These are phyloP conservation scores for Fulmarus glacialis DNA, from an alignment of 2,113 vertebrate species.

Conservation along the genomic window DNA sequence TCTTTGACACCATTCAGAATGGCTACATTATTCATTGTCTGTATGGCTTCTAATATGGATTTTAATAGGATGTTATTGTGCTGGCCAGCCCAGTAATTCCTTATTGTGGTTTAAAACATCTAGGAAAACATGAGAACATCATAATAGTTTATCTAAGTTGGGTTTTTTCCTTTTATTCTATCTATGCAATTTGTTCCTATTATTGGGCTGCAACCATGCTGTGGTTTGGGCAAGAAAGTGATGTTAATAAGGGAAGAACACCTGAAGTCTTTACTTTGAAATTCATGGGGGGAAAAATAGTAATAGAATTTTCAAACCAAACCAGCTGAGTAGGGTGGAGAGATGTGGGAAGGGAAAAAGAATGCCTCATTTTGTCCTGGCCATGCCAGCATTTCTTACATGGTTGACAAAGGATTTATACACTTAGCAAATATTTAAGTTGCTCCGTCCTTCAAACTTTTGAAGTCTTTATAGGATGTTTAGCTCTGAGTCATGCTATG, in stretches of 20 bases:
- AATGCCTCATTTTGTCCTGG: background rate
- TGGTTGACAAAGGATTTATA: background rate
- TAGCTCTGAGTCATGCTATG: background rate
- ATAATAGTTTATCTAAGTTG: background rate
- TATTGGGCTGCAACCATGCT: background rate
- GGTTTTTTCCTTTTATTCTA: background rate
- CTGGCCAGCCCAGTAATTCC: background rate
- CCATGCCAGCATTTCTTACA: background rate
- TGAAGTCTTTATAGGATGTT: background rate
- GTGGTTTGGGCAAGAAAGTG: background rate
- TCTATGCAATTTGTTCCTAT: background rate
- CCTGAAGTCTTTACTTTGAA: slow-evolving; percentile 1
- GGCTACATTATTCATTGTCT: background rate
- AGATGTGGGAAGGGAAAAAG: slow-evolving; percentile 4
- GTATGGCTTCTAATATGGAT: background rate
- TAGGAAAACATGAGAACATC: background rate
- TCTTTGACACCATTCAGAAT: background rate
- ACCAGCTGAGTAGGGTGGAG: background rate
- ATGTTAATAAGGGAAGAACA: background rate
- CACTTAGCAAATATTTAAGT: slow-evolving; percentile 21
- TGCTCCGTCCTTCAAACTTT: background rate
- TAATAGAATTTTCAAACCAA: slow-evolving; percentile 11
- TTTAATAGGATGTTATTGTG: background rate
- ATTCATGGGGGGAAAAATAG: background rate
- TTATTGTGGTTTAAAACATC: background rate